Evolutionary conservation across 2,113 vertebrate genomes (phyloP), one percentile per base, ranked within the genome.

Genomic region (Cyphomyrus discorhynchus): DNA sequence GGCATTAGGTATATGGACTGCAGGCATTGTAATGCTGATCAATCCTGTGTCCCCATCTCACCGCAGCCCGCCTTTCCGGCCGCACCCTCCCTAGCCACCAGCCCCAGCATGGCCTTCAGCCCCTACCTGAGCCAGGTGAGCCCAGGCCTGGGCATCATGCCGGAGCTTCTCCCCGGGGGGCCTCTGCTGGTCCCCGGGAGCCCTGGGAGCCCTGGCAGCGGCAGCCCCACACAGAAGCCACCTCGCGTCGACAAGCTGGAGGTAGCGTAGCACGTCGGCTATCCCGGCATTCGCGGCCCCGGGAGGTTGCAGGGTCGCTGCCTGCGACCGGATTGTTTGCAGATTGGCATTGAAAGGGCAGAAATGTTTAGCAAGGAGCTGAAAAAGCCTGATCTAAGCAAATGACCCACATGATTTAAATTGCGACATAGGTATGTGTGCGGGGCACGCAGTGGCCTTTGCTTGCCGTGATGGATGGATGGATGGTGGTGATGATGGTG

Each of bases 181-280:
- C 97, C 98, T 92, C 95, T 99, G 92, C 95, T 99, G 95, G 95
- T 98, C 93, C 95, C 98, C 3, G 98, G 98, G 93, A 99, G 98
- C 94, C 97, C 98, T 56, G 95, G 97, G 62, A 52, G 93, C 95
- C 90, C 92, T 99, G 84, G 93, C 96, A 89, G 93, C 98, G 92
- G 96, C 94, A 95, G 96, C 94, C 94, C 96, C 21, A 94, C 93
- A 89, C 97, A 97, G 93, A 99, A 99, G 94, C 96, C 96, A 92
- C 93, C 97, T 93, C 98, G 98, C 94, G 97, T 97, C 46, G 98
- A 99, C 96, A 99, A 98, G 95, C 96, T 99, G 93, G 98, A 99
- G 98, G 98, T 99, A 98, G 46, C 70, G 90, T 80, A 42, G 35
- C 74, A 11, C 2, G n/a, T 1, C 24, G 24, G 31, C 70, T 9